A percentile compares a stretch with the other conserved stretches of the same genome.
phyloP scores from a whole-genome alignment of 1,140 invertebrate species.

The Polypedilum vanderplanki region DNA sequence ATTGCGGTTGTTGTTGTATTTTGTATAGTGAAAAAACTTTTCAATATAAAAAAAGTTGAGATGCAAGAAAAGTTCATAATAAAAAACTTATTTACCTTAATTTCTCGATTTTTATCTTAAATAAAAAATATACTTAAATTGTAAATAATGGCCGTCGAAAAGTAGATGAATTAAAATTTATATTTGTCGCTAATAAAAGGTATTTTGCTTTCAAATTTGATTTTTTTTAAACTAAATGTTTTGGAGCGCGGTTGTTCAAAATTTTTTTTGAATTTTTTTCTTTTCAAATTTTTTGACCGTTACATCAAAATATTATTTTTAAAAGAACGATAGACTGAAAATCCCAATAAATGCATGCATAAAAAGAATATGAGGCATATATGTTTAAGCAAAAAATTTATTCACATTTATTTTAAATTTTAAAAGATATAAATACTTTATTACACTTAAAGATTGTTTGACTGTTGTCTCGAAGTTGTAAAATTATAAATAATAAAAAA shows the following conservation, averaged over 20 bases:
- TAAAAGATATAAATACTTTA: slow-evolving; percentile 14
- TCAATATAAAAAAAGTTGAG: neutral
- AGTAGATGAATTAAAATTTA: too few relatives aligned
- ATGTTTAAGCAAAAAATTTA: slow-evolving; percentile 1
- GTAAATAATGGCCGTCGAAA: too few relatives aligned
- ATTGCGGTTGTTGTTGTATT: slow-evolving; percentile 1
- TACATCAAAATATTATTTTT: too few relatives aligned
- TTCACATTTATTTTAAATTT: neutral
- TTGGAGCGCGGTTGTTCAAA: neutral
- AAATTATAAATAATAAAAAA: neutral
- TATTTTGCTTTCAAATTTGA: neutral
- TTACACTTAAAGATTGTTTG: slow-evolving; percentile 13
- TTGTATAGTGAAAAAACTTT: neutral
- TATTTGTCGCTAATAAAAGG: too few relatives aligned
- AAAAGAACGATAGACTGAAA: neutral
- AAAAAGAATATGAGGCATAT: neutral
- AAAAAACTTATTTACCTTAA: neutral
- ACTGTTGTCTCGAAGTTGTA: neutral
- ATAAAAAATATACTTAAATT: neutral
- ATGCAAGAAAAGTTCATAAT: neutral
- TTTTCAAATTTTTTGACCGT: too few relatives aligned
- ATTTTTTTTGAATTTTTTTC: neutral
- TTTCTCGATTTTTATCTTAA: neutral
- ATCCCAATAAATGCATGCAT: neutral
- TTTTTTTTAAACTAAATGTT: neutral